phyloP scores from a whole-genome alignment of 2,113 vertebrate genomes.

The Prietella phreatophila region DNA sequence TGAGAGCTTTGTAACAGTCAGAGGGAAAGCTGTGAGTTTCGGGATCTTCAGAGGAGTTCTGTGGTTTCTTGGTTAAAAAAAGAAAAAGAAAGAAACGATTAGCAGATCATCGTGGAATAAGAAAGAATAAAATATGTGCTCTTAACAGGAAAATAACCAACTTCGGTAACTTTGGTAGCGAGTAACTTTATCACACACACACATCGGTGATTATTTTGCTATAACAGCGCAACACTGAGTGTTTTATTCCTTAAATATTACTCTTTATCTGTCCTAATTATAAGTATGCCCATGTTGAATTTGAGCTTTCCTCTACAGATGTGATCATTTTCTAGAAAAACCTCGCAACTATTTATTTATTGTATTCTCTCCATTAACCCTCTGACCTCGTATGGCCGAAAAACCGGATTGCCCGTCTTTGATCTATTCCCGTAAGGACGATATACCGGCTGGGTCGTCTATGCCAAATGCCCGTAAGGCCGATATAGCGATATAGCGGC shows the following conservation, averaged over 20 bases:
- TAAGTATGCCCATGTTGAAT: too few relatives aligned
- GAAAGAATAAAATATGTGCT: background rate
- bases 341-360: background rate
- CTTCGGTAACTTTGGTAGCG: background rate
- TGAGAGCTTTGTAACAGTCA: background rate
- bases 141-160: background rate
- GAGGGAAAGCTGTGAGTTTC: background rate
- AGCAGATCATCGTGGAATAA: background rate
- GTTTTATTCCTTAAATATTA: background rate
- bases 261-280: background rate
- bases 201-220: background rate
- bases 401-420: too few relatives aligned
- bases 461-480: too few relatives aligned
- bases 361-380: background rate
- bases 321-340: background rate
- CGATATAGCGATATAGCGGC: too few relatives aligned
- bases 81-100: too few relatives aligned
- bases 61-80: background rate
- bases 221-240: background rate
- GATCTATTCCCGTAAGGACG: too few relatives aligned
- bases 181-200: background rate
- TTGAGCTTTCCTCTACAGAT: background rate
- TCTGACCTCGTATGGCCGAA: too few relatives aligned
- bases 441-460: too few relatives aligned
- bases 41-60: background rate